Conservation (phyloP, 2,113 vertebrate species). For the Astur gentilis region DNA sequence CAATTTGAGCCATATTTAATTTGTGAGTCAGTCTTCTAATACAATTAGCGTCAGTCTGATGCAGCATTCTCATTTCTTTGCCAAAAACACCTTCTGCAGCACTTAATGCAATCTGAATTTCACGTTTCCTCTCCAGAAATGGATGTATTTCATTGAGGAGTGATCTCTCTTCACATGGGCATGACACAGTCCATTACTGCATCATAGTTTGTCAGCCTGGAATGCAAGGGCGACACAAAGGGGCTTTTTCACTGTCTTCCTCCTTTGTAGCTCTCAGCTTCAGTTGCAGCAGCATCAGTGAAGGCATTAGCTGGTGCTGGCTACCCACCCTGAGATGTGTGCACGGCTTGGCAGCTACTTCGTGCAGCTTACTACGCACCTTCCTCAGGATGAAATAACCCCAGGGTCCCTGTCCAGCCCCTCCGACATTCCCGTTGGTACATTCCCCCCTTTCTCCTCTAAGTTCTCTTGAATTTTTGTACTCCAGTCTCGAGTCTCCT, state of each 20-base stretch:
- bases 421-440: background rate
- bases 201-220: background rate
- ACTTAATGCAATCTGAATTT: background rate
- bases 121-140: background rate
- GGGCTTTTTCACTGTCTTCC: background rate
- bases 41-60: background rate
- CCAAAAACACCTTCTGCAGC: background rate
- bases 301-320: background rate
- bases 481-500: background rate
- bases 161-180: background rate
- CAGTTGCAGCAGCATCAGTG: background rate
- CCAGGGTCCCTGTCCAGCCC: background rate
- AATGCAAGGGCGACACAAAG: background rate
- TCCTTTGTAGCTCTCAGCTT: background rate
- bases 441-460: background rate
- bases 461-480: background rate
- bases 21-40: background rate
- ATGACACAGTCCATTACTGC: background rate
- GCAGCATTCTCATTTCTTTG: background rate
- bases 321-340: background rate
- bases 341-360: background rate
- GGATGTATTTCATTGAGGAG: background rate
- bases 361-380: background rate
- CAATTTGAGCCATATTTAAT: background rate
- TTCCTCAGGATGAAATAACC: background rate